Conservation (phyloP, 2,888 invertebrate genomes). For the Leptinotarsa tumamoca region DNA sequence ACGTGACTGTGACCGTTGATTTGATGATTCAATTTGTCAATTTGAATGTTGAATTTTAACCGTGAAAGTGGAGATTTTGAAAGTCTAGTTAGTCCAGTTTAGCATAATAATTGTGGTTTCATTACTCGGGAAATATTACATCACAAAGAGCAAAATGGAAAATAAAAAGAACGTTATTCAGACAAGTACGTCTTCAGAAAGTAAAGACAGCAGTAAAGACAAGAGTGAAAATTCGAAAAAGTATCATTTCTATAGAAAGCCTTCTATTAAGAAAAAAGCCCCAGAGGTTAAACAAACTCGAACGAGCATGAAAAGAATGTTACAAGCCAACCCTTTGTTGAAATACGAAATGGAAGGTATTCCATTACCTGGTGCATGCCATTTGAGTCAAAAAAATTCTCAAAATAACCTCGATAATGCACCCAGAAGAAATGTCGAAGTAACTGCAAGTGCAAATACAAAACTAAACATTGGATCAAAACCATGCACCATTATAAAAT, state of each 20-base stretch:
- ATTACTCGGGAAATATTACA: neutral
- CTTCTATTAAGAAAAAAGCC: slow-evolving; percentile 45
- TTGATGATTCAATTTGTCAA: neutral
- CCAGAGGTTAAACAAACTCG: slow-evolving; percentile 57
- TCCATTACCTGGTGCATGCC: neutral
- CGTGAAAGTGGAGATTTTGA: neutral
- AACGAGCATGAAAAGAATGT: slow-evolving; percentile 55
- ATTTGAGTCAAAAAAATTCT: neutral
- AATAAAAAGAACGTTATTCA: slow-evolving; percentile 6
- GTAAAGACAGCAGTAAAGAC: slow-evolving; percentile 27
- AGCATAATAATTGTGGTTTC: neutral
- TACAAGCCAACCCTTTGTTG: slow-evolving; percentile 55
- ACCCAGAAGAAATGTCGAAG: neutral
- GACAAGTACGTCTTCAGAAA: neutral
- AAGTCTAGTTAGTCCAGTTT: too few species aligned
- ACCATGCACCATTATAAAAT: slow-evolving; percentile 13
- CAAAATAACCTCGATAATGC: neutral
- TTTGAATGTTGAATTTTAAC: slow-evolving; percentile 15
- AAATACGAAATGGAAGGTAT: slow-evolving; percentile 44
- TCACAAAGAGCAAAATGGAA: neutral
- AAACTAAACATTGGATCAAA: slow-evolving; percentile 15
- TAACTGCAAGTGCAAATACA: slow-evolving; percentile 1
- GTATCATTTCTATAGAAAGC: slow-evolving; percentile 45
- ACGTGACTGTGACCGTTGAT: neutral
- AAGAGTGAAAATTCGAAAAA: slow-evolving; percentile 35